Percentiles rank a stretch among this genome's conserved stretches.
These are phyloP conservation scores for Papilio dardanus DNA, from an alignment of 1,140 invertebrate species.

Conservation along the genomic window DNA sequence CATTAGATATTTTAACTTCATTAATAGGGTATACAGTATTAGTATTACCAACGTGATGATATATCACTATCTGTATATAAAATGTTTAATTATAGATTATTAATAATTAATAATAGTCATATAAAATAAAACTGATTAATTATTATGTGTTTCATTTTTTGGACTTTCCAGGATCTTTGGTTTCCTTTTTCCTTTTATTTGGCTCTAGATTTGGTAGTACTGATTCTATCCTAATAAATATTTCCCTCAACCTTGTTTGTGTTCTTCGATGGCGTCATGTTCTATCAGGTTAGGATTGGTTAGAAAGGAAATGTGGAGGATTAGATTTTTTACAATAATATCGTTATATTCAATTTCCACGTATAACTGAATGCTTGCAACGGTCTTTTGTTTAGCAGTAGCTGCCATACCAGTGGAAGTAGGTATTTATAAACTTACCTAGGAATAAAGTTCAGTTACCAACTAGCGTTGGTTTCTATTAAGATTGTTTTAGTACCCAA, in stretches of 20 bases:
- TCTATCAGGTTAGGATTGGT: too few relatives aligned
- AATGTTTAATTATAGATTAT: conserved; percentile 54
- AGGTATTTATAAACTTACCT: background rate
- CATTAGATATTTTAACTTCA: conserved; percentile 6
- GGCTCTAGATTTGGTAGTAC: too few relatives aligned
- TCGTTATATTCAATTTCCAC: too few relatives aligned
- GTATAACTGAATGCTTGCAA: too few relatives aligned
- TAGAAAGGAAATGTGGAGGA: too few relatives aligned
- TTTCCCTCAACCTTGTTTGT: too few relatives aligned
- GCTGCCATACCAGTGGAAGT: background rate
- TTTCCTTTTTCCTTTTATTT: too few relatives aligned
- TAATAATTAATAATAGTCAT: conserved; percentile 67
- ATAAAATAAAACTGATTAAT: conserved; percentile 66
- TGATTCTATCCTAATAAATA: too few relatives aligned
- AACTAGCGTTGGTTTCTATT: background rate
- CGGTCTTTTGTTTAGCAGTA: background rate
- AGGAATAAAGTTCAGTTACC: background rate
- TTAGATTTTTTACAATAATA: too few relatives aligned
- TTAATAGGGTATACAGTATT: conserved; percentile 45
- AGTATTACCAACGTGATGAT: conserved; percentile 71
- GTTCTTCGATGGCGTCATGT: too few relatives aligned
- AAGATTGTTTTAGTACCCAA: background rate
- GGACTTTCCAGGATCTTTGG: too few relatives aligned
- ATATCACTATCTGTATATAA: conserved; percentile 47
- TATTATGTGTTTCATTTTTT: background rate